Conservation (phyloP, 2,888 invertebrate genomes). For the Artemia sinica region DNA sequence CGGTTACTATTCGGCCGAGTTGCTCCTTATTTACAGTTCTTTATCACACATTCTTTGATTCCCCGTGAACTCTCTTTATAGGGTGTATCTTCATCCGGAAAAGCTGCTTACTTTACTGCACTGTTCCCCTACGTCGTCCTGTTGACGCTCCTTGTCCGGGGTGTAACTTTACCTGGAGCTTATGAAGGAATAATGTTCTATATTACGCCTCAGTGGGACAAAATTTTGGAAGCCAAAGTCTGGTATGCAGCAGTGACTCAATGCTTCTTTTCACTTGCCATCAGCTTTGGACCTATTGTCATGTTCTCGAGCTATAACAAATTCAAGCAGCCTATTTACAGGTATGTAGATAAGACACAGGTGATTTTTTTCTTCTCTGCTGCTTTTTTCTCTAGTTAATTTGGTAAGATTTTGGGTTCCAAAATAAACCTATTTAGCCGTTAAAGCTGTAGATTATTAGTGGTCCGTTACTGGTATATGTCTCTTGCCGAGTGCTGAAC, state of each 20-base stretch:
- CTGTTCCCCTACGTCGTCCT: constrained; percentile 65
- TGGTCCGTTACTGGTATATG: too few relatives aligned
- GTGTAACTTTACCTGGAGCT: constrained; percentile 49
- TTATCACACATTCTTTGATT: too few relatives aligned
- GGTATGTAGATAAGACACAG: constrained; percentile 1
- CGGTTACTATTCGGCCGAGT: too few relatives aligned
- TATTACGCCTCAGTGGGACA: constrained; percentile 57
- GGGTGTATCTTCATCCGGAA: constrained; percentile 22
- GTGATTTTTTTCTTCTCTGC: too few relatives aligned
- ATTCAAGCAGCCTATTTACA: constrained; percentile 19
- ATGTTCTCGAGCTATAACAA: constrained; percentile 24
- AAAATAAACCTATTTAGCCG: too few relatives aligned
- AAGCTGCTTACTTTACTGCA: constrained; percentile 59
- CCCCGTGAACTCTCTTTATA: not conserved
- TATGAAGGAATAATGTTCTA: constrained; percentile 57
- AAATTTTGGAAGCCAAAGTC: constrained; percentile 44
- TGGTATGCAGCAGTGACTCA: constrained; percentile 22
- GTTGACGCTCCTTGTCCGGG: constrained; percentile 50
- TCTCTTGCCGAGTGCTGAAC: too few relatives aligned
- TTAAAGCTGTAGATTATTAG: too few relatives aligned
- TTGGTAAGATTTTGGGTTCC: too few relatives aligned
- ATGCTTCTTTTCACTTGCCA: constrained; percentile 22
- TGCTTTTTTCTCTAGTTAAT: too few relatives aligned
- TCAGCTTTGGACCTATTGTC: constrained; percentile 24
- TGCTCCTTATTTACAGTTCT: too few relatives aligned